Base-by-base conservation (phyloP, 2,797 vertebrate genomes). In the Anableps anableps region DNA sequence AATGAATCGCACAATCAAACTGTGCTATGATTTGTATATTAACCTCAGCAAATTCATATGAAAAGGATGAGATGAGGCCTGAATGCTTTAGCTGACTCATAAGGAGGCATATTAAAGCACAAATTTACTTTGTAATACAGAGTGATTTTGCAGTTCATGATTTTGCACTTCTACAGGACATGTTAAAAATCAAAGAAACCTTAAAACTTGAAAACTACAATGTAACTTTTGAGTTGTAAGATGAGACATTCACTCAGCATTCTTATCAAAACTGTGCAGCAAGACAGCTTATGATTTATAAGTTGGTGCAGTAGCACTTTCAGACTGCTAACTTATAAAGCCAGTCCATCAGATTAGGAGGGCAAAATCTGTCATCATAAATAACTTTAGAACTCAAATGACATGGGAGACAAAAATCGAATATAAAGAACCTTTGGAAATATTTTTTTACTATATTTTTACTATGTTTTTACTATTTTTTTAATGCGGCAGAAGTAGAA, bases 311-410 rank as follows among this genome's bases (percentile, higher is more conserved):
- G 66, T 51, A 13, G 45, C 29, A 53, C 13, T 45, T 74, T 68
- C 43, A n/a, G 10, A 76, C 74, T 60, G 53, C 62, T 70, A 60
- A 74, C 62, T 84, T n/a, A 68, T 38, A 38, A 68, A 74, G 38
- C 34, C 8, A 70, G 43, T 70, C 66, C 74, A 36, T 68, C 60
- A 43, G 70, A 80, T 58, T 76, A 58, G 31, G 45, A 34, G 68
- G 29, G 43, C 41, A 82, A 60, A 34, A 66, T 70, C 38, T 38
- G 50, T 55, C 31, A 8, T n/a, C 38, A 62, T 21, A 62, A 41
- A 36, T 29, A 29, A 68, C 5, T 43, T 58, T 13, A 58, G 36
- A 60, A 66, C 19, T 48, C 6, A 41, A 51, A 53, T 1, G 21
- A 50, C 31, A 38, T 7, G 5, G 21, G 23, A 64, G 34, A 38